Percentiles rank a stretch among this genome's conserved stretches.
These are phyloP conservation scores for Lonchura striata DNA, from an alignment of 2,113 vertebrate genomes.

Conservation along the genomic window DNA sequence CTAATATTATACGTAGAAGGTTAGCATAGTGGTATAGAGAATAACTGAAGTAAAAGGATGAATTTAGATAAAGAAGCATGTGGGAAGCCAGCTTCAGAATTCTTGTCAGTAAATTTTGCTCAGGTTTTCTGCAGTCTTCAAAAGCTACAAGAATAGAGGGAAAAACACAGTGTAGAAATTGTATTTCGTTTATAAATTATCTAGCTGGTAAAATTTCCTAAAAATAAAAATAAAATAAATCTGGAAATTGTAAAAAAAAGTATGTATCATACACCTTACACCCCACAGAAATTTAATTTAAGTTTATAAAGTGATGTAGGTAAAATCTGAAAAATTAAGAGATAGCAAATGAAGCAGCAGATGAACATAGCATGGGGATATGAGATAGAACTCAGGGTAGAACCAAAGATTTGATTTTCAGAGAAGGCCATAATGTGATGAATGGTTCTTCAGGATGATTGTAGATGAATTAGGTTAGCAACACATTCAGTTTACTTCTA, in stretches of 20 bases:
- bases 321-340: background rate
- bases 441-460: background rate
- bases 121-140: background rate
- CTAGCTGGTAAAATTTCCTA: background rate
- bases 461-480: background rate
- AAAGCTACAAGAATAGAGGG: background rate
- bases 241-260: background rate
- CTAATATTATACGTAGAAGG: background rate
- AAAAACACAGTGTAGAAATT: background rate
- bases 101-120: background rate
- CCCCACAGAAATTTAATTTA: background rate
- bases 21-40: background rate
- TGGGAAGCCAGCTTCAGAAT: background rate
- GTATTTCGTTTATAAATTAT: background rate
- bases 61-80: background rate
- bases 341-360: background rate
- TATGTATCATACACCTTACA: background rate
- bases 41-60: background rate
- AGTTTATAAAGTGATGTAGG: background rate
- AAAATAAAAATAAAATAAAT: background rate
- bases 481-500: background rate
- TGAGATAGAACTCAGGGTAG: background rate
- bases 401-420: background rate
- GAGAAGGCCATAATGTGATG: background rate
- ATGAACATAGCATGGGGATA: background rate